Evolutionary conservation across 1,140 invertebrate species (phyloP).

Genomic region (Mizuhopecten yessoensis): DNA sequence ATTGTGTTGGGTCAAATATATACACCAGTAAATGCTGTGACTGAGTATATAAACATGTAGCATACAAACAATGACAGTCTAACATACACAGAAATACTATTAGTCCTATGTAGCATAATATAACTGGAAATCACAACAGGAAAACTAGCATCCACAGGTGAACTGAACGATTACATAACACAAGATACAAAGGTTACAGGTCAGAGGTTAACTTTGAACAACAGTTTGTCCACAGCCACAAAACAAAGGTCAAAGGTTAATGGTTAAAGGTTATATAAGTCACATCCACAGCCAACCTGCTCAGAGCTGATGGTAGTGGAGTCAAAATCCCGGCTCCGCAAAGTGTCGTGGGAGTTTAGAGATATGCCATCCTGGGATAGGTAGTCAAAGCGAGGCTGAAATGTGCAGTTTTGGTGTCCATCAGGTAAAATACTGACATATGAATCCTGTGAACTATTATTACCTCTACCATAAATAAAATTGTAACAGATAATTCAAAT

Average conservation of each 20-base stretch:
- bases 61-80: too few relatives aligned
- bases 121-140: not conserved
- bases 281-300: conserved; percentile 30
- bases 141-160: too few relatives aligned
- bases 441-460: not conserved
- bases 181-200: conserved; percentile 26
- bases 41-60: too few relatives aligned
- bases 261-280: not conserved
- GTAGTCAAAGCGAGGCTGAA: conserved; percentile 1
- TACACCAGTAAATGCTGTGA: too few relatives aligned
- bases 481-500: not conserved
- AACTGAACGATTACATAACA: not conserved
- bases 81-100: too few relatives aligned
- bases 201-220: not conserved
- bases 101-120: not conserved
- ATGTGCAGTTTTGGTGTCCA: not conserved
- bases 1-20: too few relatives aligned
- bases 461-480: not conserved
- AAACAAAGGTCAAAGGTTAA: conserved; percentile 12
- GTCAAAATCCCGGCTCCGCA: conserved; percentile 31
- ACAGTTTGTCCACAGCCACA: too few relatives aligned
- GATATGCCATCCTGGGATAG: not conserved
- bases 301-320: conserved; percentile 31
- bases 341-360: conserved; percentile 15
- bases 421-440: not conserved